These are phyloP conservation scores for Hydropsyche tenuis DNA, from an alignment of 1,140 invertebrate genomes.

Conservation along the genomic window DNA sequence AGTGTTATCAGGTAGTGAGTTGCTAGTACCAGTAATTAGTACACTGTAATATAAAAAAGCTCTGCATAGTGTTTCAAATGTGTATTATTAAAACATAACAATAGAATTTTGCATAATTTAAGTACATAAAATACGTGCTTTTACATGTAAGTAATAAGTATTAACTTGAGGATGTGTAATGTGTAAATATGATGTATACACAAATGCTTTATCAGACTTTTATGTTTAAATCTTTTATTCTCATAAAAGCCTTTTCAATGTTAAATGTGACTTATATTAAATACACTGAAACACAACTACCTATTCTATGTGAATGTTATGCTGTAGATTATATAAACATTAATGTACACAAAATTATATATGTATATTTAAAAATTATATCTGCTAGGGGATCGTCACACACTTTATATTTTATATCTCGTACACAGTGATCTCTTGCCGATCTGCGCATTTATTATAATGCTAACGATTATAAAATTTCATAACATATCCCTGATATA, in stretches of 20 bases:
- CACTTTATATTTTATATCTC: slow-evolving; percentile 1
- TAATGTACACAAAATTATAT: slow-evolving; percentile 13
- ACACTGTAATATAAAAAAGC: slow-evolving; percentile 37
- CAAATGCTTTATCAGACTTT: slow-evolving; percentile 30
- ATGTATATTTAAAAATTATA: too few species aligned
- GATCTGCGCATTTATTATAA: background rate
- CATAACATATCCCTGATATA: slow-evolving; percentile 17
- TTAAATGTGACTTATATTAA: slow-evolving; percentile 44
- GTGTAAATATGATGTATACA: slow-evolving; percentile 41
- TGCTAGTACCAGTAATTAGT: slow-evolving; percentile 47
- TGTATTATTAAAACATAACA: slow-evolving; percentile 42
- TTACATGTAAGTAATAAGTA: slow-evolving; percentile 49
- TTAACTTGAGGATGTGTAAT: slow-evolving; percentile 44
- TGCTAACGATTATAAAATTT: background rate
- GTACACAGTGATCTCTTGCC: background rate
- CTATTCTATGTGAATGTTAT: slow-evolving; percentile 42
- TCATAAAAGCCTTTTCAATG: slow-evolving; percentile 45
- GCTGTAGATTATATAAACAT: slow-evolving; percentile 32
- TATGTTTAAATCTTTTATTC: slow-evolving; percentile 31
- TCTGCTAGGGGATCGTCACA: slow-evolving; percentile 23
- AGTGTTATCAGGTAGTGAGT: slow-evolving; percentile 42
- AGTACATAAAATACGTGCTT: slow-evolving; percentile 48
- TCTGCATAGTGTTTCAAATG: slow-evolving; percentile 43
- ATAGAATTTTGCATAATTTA: slow-evolving; percentile 44
- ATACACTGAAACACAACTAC: slow-evolving; percentile 37